Base-by-base conservation (phyloP, 2,113 vertebrate genomes). In the Ellobius talpinus region DNA sequence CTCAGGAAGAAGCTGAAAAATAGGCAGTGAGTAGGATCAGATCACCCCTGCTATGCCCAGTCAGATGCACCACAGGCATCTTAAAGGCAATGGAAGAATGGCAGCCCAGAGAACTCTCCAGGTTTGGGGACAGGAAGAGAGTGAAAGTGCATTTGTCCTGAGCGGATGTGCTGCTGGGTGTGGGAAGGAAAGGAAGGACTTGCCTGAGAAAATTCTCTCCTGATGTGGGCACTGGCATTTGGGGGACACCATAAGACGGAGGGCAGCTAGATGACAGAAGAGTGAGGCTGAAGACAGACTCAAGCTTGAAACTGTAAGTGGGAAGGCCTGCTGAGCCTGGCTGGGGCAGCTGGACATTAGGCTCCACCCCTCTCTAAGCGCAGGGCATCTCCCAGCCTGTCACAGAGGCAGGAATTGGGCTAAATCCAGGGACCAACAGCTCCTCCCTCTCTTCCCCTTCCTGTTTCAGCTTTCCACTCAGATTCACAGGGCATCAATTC, bases 371-470 rank as follows among this genome's bases (percentile, higher is more conserved):
- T 36, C 85, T 96, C 81, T 73, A 66, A 85, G 50, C 73, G 86
- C 47, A 65, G 82, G 92, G 97, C 87, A 92, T 97, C 95, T 92
- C 66, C 86, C 65, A 86, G 96, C 92, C 87, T 23, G 95, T 95
- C 93, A 96, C 68, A 77, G 82, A 68, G 94, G 96, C n/a, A 42
- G 96, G 65, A 73, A 94, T 58, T 97, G 97, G 96, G 87, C 84
- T 55, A 33, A n/a, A 55, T 97, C 97, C 97, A 95, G 93, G 65
- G 73, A 82, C 61, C 0, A n/a, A 68, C 50, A 96, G 90, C 89
- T 96, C 97, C 97, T 93, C 97, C 97, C 95, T 90, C 90, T 31
- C 96, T 96, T 97, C 97, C 96, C 76, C 94, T 98, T 97, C 97
- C 97, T 96, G 97, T 96, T 97, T 97, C 68, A 96, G 92, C 95